Conservation (phyloP, 2,113 vertebrate genomes). For the Atherinomorus stipes region DNA sequence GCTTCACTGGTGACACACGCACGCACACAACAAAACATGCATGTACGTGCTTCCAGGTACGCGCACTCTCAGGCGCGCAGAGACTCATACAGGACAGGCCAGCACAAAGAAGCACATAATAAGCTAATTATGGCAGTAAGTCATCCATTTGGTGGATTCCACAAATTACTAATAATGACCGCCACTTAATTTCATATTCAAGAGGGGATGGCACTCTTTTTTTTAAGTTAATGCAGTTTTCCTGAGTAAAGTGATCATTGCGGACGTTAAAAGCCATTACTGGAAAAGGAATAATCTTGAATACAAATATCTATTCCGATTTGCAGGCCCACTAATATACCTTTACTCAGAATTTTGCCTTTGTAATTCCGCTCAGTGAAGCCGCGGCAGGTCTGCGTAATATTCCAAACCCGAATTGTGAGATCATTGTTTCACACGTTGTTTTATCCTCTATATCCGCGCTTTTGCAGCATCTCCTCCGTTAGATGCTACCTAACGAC, state of each 20-base stretch:
- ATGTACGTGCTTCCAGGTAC: conserved; percentile 25
- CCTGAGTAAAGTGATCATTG: conserved; percentile 32
- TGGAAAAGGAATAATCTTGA: conserved; percentile 38
- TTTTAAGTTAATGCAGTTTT: conserved; percentile 31
- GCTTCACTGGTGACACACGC: conserved; percentile 58
- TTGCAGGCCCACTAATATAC: conserved; percentile 44
- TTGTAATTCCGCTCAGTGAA: conserved; percentile 16
- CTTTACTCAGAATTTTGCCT: conserved; percentile 33
- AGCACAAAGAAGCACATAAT: conserved; percentile 21
- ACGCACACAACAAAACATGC: conserved; percentile 40
- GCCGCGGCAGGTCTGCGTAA: conserved; percentile 50
- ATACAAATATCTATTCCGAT: conserved; percentile 39
- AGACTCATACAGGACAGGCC: conserved; percentile 17
- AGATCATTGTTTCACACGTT: conserved; percentile 38
- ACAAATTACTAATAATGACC: not conserved
- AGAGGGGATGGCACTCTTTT: conserved; percentile 20
- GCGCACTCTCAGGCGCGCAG: conserved; percentile 7
- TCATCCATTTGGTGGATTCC: not conserved
- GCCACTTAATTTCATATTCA: not conserved
- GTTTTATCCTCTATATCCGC: conserved; percentile 34
- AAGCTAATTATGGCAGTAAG: conserved; percentile 22
- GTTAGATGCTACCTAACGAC: conserved; percentile 45
- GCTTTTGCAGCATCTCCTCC: conserved; percentile 66
- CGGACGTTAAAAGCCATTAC: conserved; percentile 18
- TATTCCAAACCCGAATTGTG: conserved; percentile 44